Evolutionary conservation across 2,113 vertebrate genomes (phyloP).

Genomic region (Cisticola juncidis): DNA sequence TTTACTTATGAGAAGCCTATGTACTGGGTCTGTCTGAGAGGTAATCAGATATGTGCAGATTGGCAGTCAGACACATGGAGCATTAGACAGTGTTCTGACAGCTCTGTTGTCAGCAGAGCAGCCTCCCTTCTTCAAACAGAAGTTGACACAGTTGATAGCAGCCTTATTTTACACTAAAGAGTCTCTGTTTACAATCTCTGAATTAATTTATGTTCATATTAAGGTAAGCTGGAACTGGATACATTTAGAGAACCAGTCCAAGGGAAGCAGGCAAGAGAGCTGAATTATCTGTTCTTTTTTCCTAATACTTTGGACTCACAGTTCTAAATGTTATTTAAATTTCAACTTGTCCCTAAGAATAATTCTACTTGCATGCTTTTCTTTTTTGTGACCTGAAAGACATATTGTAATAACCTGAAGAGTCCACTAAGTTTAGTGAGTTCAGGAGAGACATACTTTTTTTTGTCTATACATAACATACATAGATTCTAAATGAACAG

Average conservation of each 20-base stretch:
- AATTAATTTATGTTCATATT: not conserved
- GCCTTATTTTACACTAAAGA: not conserved
- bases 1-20: not conserved
- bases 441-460: not conserved
- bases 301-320: fast-evolving
- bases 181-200: not conserved
- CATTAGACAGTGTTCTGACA: not conserved
- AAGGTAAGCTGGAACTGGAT: not conserved
- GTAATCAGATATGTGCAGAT: not conserved
- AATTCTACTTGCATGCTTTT: not conserved
- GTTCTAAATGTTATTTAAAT: not conserved
- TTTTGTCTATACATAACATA: not conserved
- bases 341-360: not conserved
- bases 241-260: not conserved
- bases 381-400: not conserved
- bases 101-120: not conserved
- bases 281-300: not conserved
- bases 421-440: not conserved
- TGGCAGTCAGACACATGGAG: not conserved
- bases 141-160: not conserved
- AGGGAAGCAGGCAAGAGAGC: not conserved
- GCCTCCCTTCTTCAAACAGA: not conserved
- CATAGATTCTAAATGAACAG: not conserved
- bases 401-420: not conserved
- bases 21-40: not conserved